Evolutionary conservation across 2,797 vertebrate species (phyloP).

Genomic region (Corythornis leucogaster): DNA sequence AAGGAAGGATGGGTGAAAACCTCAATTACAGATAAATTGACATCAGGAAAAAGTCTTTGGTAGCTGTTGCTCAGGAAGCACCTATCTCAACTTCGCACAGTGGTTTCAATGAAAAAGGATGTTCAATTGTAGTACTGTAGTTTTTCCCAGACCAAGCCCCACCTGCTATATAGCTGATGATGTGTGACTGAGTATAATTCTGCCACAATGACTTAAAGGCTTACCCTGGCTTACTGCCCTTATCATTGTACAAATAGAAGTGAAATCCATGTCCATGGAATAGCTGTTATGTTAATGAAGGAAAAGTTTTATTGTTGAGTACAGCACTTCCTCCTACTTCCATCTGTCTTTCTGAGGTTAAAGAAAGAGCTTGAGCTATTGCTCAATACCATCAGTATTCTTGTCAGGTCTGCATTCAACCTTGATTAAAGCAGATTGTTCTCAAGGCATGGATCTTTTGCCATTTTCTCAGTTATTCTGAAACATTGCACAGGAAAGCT

Average conservation of each 20-base stretch:
- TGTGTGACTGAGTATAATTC: not conserved
- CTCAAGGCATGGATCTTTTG: conserved; percentile 4
- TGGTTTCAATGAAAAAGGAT: not conserved
- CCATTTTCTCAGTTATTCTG: conserved; percentile 1
- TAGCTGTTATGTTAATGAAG: not conserved
- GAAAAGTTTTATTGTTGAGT: not conserved
- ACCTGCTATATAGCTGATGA: not conserved
- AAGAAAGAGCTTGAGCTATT: not conserved
- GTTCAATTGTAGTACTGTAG: not conserved
- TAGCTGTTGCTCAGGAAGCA: not conserved
- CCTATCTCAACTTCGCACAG: not conserved
- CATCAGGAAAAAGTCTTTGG: not conserved
- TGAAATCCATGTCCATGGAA: not conserved
- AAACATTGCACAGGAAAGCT: not conserved
- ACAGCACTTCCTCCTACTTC: not conserved
- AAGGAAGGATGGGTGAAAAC: not conserved
- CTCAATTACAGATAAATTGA: not conserved
- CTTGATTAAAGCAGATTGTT: conserved; percentile 10
- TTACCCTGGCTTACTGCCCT: not conserved
- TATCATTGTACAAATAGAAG: not conserved
- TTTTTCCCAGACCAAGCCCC: not conserved
- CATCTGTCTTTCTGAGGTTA: not conserved
- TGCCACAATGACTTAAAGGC: not conserved
- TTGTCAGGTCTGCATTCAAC: not conserved
- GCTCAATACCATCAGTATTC: not conserved